Evolutionary conservation across 2,113 vertebrate genomes (phyloP), one percentile per base, ranked within the genome.

Genomic region (Dasyprocta punctata): DNA sequence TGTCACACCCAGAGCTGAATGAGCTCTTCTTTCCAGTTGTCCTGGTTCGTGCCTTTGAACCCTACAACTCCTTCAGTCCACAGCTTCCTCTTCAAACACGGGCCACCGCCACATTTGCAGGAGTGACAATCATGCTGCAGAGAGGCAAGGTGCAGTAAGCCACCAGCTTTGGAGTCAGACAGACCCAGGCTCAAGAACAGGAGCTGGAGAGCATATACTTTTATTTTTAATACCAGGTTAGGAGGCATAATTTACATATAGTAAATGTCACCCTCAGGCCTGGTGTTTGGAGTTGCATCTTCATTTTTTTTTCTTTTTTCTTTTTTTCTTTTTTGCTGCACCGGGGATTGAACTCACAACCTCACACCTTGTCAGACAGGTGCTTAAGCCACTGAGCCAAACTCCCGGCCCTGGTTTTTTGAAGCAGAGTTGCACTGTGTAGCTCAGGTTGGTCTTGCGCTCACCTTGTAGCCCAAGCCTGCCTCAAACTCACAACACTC

Each of bases 71-170:
- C 71, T 47, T 85, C 65, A 65, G n/a, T 22, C 82, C 80, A 30
- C 60, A 89, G 71, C 84, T 97, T 61, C 85, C 52, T 86, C 44
- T 80, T 90, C 69, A 80, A 93, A 89, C 84, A 85, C 63, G 54
- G 49, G 58, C 20, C 44, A 17, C 5, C 47, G 47, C 47, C 0
- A 10, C 52, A 33, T 75, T 11, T 44, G 38, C 22, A 75, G 11
- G 22, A 75, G 41, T 13, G 30, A 41, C 54, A 61, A 44, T 36
- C 47, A 65, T 41, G 67, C 36, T 54, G 16, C 47, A 9, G 28
- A 63, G 63, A 94, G 69, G 77, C 83, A n/a, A 61, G 86, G 41
- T 13, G 1, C 83, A 67, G 36, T 49, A 86, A 47, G 28, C 10
- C 58, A 36, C 24, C 0, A 10, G n/a, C 71, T 92, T 75, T 36